Conservation (phyloP, 1,140 invertebrate genomes). For the Lepidotrigona ventralis region DNA sequence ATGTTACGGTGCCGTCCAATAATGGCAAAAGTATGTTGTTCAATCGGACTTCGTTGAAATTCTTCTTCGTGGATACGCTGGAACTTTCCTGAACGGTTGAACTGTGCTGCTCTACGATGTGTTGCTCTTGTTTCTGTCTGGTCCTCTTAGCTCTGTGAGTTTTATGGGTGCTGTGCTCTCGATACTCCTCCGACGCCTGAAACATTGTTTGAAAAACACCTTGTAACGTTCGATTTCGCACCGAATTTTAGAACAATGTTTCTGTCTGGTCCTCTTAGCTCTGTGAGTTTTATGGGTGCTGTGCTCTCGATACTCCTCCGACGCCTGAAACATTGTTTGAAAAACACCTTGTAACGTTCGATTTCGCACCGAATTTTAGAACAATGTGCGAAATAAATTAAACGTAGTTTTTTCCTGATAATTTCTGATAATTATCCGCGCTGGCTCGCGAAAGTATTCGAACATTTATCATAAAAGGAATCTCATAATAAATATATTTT, state of each 20-base stretch:
- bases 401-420: too few species aligned
- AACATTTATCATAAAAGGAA: too few species aligned
- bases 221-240: neutral
- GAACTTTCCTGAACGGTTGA: conserved; percentile 73
- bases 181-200: conserved; percentile 78
- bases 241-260: conserved; percentile 48
- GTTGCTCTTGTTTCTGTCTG: conserved; percentile 73
- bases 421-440: too few species aligned
- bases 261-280: conserved; percentile 72
- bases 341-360: neutral
- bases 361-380: neutral
- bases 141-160: conserved; percentile 73
- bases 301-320: conserved; percentile 76
- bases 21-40: conserved; percentile 87
- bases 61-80: conserved; percentile 65
- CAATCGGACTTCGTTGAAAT: conserved; percentile 84
- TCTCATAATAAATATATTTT: too few species aligned
- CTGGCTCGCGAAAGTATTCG: too few species aligned
- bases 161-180: conserved; percentile 74
- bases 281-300: conserved; percentile 75
- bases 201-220: conserved; percentile 43
- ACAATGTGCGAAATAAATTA: too few species aligned
- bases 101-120: conserved; percentile 72
- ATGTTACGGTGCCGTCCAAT: conserved; percentile 85
- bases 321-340: conserved; percentile 72